Base-by-base conservation (phyloP, 2,797 vertebrate genomes). In the Betta splendens region DNA sequence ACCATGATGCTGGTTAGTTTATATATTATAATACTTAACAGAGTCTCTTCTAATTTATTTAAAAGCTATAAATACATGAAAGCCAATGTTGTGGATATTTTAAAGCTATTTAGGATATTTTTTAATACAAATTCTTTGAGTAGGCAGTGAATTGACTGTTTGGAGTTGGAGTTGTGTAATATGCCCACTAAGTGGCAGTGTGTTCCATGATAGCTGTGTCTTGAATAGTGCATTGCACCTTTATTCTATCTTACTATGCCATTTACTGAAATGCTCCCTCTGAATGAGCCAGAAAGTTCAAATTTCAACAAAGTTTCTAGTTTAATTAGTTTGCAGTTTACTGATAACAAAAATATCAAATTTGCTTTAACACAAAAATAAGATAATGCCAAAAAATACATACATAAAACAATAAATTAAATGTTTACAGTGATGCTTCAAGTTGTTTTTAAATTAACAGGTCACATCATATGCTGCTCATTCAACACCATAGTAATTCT, bases 171-270 rank as follows among this genome's bases (percentile, higher is more conserved):
- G 54, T 66, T 55, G 8, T n/a, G 16, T 8, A 7, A 7, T 18
- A 18, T 38, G 1, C 0, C 75, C 87, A 84, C 79, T 49, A 43
- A 23, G 73, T 45, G 72, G 58, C 77, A 83, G 71, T 77, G 48
- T 70, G 39, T 32, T 22, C 33, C 67, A 49, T 48, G 32, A 63
- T 3, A 62, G 25, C 25, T 22, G 6, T 18, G 20, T 37, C 2
- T 33, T 31, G 7, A 46, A 16, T 15, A 10, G 2, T 31, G 3
- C 16, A 33, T 17, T 32, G 21, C 12, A n/a, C 22, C 5, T n/a
- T n/a, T n/a, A n/a, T n/a, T n/a, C n/a, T n/a, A n/a, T n/a, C n/a
- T n/a, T n/a, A n/a, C n/a, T 28, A 25, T 25, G 23, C 7, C 5
- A 6, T n/a, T 0, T 15, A 31, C 43, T 15, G 5, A 38, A 47